Base-by-base conservation (phyloP, 2,797 vertebrate genomes). In the Botia kubotai region DNA sequence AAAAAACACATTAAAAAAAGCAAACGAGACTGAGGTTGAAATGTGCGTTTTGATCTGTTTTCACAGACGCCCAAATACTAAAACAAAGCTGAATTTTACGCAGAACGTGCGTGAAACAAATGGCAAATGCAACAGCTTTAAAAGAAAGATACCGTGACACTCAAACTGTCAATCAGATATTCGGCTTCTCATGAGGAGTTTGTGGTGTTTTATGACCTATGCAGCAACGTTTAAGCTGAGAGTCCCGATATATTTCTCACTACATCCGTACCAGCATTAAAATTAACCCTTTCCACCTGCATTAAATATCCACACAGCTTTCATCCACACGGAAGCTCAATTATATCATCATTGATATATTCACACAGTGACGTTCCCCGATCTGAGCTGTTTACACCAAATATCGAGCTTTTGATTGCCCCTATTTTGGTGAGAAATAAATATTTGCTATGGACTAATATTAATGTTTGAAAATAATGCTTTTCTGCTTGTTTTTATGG, bases 181-280 rank as follows among this genome's bases (percentile, higher is more conserved):
- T 55, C 0, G 14, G 58, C 77, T 68, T 58, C 57, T 33, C 33
- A 33, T 50, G 62, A 14, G 62, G 67, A 50, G 46, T 53, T 66
- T 60, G 67, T 65, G 58, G 26, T 5, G 21, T 72, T 13, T 33
- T 67, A 68, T 77, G 76, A 86, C 79, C 82, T 84, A 86, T 86
- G 85, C 85, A 86, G 79, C 79, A 70, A 77, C 50, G 26, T 73
- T 73, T 63, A 57, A 72, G 21, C 78, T 80, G 71, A 67, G 8
- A 74, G 63, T 50, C 72, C 78, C 19, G 13, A n/a, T 67, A 53
- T 60, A 48, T 73, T 77, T 82, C 55, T 69, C 3, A 11, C 23
- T 3, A 33, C 63, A 74, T 73, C 68, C 81, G 50, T 60, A 48
- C 81, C 81, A 72, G 46, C 75, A 75, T 79, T 43, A 48, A 55